Evolutionary conservation across 2,888 invertebrate genomes (phyloP).

Genomic region (Zele albiditarsus): DNA sequence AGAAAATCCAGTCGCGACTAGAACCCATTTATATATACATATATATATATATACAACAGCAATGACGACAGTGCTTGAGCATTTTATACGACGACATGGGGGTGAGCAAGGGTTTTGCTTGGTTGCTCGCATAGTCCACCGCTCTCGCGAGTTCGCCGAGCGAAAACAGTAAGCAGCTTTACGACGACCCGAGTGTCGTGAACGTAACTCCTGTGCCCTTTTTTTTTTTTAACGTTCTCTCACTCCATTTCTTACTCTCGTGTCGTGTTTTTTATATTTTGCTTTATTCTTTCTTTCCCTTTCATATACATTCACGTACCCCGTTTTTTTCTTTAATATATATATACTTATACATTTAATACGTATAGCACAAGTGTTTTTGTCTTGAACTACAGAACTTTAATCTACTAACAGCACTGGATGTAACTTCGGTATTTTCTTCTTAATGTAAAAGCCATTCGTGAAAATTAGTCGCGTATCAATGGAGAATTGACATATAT

Average conservation of each 20-base stretch:
- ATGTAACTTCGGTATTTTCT: conserved; percentile 56
- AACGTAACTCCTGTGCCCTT: conserved; percentile 58
- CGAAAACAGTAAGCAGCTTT: conserved; percentile 62
- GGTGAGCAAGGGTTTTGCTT: conserved; percentile 43
- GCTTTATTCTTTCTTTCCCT: conserved; percentile 25
- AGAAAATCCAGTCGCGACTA: conserved; percentile 57
- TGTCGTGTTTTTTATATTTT: conserved; percentile 28
- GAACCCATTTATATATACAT: conserved; percentile 20
- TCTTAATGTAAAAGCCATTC: conserved; percentile 57
- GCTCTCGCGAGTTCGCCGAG: conserved; percentile 33
- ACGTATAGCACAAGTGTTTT: conserved; percentile 41
- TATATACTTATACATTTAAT: background rate
- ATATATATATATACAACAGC: too few species aligned
- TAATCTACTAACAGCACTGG: conserved; percentile 65
- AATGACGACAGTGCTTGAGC: conserved; percentile 22
- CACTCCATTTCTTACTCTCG: conserved; percentile 43
- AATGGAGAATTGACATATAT: conserved; percentile 6
- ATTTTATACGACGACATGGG: conserved; percentile 45
- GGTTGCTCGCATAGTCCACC: conserved; percentile 24
- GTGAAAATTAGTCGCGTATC: background rate
- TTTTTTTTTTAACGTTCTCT: conserved; percentile 45
- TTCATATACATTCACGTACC: background rate
- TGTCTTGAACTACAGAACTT: conserved; percentile 58
- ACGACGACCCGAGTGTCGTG: conserved; percentile 58
- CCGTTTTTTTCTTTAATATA: conserved; percentile 26